Base-by-base conservation (phyloP, 2,888 invertebrate species). In the Andricus quercusramuli region DNA sequence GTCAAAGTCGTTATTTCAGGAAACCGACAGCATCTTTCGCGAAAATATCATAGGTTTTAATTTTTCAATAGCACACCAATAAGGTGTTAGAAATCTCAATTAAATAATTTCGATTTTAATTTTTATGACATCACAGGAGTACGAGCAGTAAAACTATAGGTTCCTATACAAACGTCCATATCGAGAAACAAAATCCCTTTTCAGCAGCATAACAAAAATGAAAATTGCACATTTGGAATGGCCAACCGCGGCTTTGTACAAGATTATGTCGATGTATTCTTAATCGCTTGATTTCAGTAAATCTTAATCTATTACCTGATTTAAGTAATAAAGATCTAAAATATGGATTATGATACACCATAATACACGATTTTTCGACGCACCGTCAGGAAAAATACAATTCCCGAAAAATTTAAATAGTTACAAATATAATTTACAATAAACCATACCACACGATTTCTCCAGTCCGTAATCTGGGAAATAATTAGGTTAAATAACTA, bases 161-260 rank as follows among this genome's bases (percentile, higher is more conserved):
- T 13, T 5, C 25, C 25, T 15, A 25, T 25, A 15, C 11, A 25
- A 62, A 9, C 25, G 15, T 62, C 29, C 25, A 64, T 59, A n/a
- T 22, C 37, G 37, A 1, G 59, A 47, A 25, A n/a, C 17, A 29
- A 47, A 37, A 37, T 37, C 9, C 29, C 20, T 20, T 32, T 4
- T 59, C 22, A 56, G 59, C 59, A 59, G 56, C 22, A 59, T 22
- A 59, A 59, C 22, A 44, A n/a, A 67, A 67, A 67, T 13, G 11
- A 22, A 51, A 74, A 74, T 74, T 74, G 74, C 74, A 74, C 74
- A 74, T 74, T 74, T 32, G n/a, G 32, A n/a, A 51, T 32, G 32
- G 37, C 32, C 51, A 74, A 56, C 32, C 51, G 15, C 32, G 32
- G 56, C 74, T 74, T 74, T 74, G 56, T 74, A 74, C 56, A 74